Conservation (phyloP, 2,113 vertebrate species). For the Anthoscopus minutus region DNA sequence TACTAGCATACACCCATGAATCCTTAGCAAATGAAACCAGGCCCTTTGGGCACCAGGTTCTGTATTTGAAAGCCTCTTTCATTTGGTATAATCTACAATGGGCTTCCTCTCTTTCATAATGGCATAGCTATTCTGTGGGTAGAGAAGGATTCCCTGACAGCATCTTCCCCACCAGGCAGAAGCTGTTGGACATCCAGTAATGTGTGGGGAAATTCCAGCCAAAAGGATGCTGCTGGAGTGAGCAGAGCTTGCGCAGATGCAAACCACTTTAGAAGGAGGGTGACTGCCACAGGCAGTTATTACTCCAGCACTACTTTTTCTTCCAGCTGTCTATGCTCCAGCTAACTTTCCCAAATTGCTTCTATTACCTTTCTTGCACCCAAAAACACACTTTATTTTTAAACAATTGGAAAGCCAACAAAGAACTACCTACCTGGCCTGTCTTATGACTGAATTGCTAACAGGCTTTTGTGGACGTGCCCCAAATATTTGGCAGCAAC, state of each 20-base stretch:
- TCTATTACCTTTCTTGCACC: not conserved
- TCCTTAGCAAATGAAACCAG: not conserved
- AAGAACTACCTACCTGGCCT: not conserved
- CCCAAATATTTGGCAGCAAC: not conserved
- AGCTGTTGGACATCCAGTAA: not conserved
- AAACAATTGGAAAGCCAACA: not conserved
- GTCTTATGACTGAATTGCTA: not conserved
- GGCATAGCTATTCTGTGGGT: not conserved
- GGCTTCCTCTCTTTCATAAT: not conserved
- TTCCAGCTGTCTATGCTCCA: not conserved
- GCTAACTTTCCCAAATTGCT: not conserved
- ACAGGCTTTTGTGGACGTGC: not conserved
- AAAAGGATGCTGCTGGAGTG: not conserved
- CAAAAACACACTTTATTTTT: not conserved
- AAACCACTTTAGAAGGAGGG: not conserved
- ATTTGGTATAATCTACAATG: not conserved
- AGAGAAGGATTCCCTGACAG: not conserved
- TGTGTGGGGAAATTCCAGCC: not conserved
- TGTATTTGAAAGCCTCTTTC: not conserved
- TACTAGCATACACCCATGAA: not conserved
- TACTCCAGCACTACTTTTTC: not conserved
- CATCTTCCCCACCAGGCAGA: not conserved
- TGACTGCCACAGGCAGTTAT: not conserved
- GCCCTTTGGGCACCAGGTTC: not conserved
- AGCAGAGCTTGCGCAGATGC: not conserved